A percentile compares a stretch with the other conserved stretches of the same genome.
Evolutionary conservation across 2,888 invertebrate species (phyloP).

Genomic region (Hoplodrina ambigua): DNA sequence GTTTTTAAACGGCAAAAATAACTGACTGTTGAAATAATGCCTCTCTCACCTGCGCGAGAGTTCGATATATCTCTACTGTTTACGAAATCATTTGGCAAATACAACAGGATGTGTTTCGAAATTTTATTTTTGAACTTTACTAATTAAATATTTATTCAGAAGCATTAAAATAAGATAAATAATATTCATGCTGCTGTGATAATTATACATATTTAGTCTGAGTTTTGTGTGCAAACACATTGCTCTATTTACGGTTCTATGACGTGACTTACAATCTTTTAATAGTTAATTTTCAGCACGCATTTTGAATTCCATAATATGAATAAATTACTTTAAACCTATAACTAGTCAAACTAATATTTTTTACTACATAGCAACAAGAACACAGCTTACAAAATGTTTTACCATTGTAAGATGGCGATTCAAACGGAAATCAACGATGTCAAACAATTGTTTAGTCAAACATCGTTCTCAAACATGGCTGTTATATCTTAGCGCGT

Average conservation of each 20-base stretch:
- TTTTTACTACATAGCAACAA: slow-evolving; percentile 16
- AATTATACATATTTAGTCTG: slow-evolving; percentile 31
- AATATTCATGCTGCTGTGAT: slow-evolving; percentile 35
- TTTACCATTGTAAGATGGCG: slow-evolving; percentile 38
- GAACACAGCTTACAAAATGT: slow-evolving; percentile 33
- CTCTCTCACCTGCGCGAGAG: slow-evolving; percentile 80
- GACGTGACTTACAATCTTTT: neutral
- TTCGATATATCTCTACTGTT: slow-evolving; percentile 69
- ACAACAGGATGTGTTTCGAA: slow-evolving; percentile 57
- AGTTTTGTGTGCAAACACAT: slow-evolving; percentile 3
- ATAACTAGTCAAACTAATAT: neutral
- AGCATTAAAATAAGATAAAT: slow-evolving; percentile 24
- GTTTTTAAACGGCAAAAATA: slow-evolving; percentile 79
- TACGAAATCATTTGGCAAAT: slow-evolving; percentile 67
- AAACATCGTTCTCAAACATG: slow-evolving; percentile 53
- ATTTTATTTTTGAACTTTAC: slow-evolving; percentile 51
- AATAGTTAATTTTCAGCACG: neutral
- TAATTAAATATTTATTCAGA: slow-evolving; percentile 47
- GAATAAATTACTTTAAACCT: neutral
- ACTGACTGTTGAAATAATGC: slow-evolving; percentile 79
- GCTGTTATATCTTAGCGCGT: slow-evolving; percentile 51
- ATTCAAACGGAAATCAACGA: slow-evolving; percentile 49
- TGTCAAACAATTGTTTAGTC: slow-evolving; percentile 48
- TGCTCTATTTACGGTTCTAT: neutral
- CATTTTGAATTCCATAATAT: too few species aligned